Evolutionary conservation across 2,797 vertebrate genomes (phyloP).

Genomic region (Triplophysa yarkandensis): DNA sequence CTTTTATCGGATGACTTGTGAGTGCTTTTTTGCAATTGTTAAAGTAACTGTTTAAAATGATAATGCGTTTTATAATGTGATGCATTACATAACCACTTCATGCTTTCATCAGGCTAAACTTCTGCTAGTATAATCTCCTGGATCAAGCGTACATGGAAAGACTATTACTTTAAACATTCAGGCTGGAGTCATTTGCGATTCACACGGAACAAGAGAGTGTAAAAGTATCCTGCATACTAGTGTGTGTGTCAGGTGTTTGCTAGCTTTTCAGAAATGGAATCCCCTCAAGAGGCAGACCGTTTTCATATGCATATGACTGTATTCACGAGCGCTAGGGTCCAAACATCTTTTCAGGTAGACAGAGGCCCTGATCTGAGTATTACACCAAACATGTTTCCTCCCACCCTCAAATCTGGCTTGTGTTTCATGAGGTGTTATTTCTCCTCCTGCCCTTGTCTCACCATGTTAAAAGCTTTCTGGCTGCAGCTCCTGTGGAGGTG

Average conservation of each 20-base stretch:
- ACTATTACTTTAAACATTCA: conserved; percentile 42
- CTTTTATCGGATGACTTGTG: conserved; percentile 28
- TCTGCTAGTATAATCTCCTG: conserved; percentile 27
- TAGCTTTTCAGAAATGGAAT: background rate
- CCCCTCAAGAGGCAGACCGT: conserved; percentile 3
- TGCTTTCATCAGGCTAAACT: conserved; percentile 35
- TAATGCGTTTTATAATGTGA: conserved; percentile 35
- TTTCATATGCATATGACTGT: conserved; percentile 44
- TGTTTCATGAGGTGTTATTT: conserved; percentile 48
- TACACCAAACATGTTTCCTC: conserved; percentile 28
- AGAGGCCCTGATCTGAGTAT: conserved; percentile 30
- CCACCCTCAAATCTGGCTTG: conserved; percentile 32
- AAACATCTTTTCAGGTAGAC: conserved; percentile 29
- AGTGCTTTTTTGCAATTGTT: conserved; percentile 30
- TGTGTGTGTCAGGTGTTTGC: background rate
- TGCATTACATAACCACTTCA: conserved; percentile 28
- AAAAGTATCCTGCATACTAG: background rate
- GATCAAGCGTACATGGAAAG: conserved; percentile 40
- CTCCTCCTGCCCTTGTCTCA: conserved; percentile 44
- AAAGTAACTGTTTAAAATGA: conserved; percentile 42
- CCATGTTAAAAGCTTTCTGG: conserved; percentile 54
- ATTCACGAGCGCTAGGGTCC: conserved; percentile 26
- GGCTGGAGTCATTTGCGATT: conserved; percentile 36
- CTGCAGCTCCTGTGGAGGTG: conserved; percentile 51
- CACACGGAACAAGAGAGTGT: conserved; percentile 9